Evolutionary conservation across 2,888 invertebrate species (phyloP).

Genomic region (Gisinianus flammeolus): DNA sequence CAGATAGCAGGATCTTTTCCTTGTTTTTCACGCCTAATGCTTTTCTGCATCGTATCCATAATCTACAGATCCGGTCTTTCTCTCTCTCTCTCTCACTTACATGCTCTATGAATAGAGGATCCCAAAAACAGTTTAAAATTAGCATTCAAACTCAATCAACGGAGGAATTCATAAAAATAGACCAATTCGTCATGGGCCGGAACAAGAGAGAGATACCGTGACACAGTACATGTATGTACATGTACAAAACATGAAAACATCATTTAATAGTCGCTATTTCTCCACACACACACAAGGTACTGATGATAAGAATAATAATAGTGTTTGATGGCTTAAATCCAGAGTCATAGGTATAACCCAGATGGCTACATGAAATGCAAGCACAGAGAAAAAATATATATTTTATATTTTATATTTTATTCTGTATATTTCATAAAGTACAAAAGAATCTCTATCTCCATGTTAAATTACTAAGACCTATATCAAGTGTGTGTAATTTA

Average conservation of each 20-base stretch:
- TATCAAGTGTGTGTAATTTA: no score
- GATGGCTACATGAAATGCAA: not conserved
- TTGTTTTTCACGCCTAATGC: no score
- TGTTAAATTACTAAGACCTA: no score
- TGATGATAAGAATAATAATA: not conserved
- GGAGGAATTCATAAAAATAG: slow-evolving; percentile 32
- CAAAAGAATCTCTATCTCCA: no score
- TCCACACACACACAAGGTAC: not conserved
- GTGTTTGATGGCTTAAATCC: not conserved
- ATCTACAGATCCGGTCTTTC: no score
- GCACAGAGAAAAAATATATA: not conserved
- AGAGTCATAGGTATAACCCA: not conserved
- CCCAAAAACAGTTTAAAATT: slow-evolving; percentile 26
- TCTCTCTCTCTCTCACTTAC: no score
- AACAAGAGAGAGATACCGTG: slow-evolving; percentile 19
- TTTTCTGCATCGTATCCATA: no score
- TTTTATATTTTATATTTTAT: not conserved
- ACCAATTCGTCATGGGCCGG: slow-evolving; percentile 40
- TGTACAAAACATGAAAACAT: not conserved
- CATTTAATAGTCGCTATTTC: not conserved
- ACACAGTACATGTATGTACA: not conserved
- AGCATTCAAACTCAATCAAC: slow-evolving; percentile 44
- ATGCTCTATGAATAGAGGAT: no score
- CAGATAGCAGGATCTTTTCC: no score
- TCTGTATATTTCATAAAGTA: not conserved